phyloP scores from a whole-genome alignment of 2,113 vertebrate genomes.

The Egretta garzetta region DNA sequence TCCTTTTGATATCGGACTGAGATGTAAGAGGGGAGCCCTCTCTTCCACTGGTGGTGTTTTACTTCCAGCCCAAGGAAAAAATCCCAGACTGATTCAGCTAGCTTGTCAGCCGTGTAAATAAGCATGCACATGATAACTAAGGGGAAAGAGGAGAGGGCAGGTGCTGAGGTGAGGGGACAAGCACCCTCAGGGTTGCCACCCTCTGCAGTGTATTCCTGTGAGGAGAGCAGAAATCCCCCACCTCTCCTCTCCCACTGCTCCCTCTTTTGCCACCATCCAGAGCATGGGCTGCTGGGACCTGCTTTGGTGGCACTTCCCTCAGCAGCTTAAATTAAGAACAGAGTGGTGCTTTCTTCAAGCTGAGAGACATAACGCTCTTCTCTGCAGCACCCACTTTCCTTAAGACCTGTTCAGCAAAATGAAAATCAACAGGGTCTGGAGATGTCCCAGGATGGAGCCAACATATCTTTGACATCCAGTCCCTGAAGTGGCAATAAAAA shows the following conservation, averaged over 20 bases:
- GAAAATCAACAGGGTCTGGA: not conserved
- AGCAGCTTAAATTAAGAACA: not conserved
- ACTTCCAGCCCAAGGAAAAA: not conserved
- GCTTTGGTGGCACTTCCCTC: not conserved
- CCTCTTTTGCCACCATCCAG: not conserved
- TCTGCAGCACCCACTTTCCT: not conserved
- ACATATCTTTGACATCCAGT: not conserved
- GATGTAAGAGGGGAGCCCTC: not conserved
- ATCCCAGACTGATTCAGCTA: not conserved
- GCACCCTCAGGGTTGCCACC: not conserved
- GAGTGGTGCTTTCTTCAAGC: not conserved
- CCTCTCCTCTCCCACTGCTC: not conserved
- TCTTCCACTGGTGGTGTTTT: not conserved
- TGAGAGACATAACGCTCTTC: not conserved
- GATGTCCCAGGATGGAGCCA: not conserved
- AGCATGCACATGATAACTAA: not conserved
- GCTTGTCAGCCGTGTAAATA: not conserved
- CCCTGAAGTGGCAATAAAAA: not conserved
- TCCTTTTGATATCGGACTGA: not conserved
- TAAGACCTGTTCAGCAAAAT: not conserved
- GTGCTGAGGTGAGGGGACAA: not conserved
- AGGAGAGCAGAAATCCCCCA: not conserved
- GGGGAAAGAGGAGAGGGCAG: not conserved
- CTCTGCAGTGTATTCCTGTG: not conserved
- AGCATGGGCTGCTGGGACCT: not conserved